These are phyloP conservation scores for Teinopalpus imperialis DNA, from an alignment of 2,888 invertebrate species.

Conservation along the genomic window DNA sequence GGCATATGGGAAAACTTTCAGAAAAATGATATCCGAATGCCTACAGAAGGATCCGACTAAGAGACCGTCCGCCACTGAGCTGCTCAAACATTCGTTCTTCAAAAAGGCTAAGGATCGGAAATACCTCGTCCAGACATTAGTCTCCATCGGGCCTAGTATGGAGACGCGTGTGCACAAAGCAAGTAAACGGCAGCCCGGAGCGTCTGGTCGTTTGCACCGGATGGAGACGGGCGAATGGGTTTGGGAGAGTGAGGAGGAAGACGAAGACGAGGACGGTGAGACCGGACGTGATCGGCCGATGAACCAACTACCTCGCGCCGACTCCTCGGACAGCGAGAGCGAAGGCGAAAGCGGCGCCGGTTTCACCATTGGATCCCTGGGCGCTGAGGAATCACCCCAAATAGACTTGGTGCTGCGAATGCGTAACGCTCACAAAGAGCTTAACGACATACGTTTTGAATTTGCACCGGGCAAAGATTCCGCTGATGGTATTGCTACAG, in stretches of 20 bases:
- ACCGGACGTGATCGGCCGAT: constrained; percentile 82
- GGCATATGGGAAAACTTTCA: constrained; percentile 98
- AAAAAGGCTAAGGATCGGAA: constrained; percentile 98
- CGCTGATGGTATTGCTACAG: constrained; percentile 97
- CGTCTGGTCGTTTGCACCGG: constrained; percentile 92
- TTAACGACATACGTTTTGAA: constrained; percentile 99
- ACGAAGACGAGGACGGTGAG: constrained; percentile 80
- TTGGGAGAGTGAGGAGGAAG: constrained; percentile 98
- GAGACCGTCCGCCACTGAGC: constrained; percentile 97
- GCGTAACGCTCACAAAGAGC: constrained; percentile 94
- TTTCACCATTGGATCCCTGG: constrained; percentile 62
- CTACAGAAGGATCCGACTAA: constrained; percentile 98
- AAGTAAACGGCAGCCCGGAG: constrained; percentile 91
- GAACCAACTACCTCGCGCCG: constrained; percentile 82
- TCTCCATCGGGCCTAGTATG: constrained; percentile 93
- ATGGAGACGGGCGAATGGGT: constrained; percentile 99
- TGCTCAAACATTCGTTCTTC: constrained; percentile 98
- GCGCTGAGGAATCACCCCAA: constrained; percentile 71
- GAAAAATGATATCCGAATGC: constrained; percentile 98
- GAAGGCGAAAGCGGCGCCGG: constrained; percentile 51
- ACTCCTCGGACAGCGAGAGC: constrained; percentile 83
- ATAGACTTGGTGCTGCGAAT: constrained; percentile 94
- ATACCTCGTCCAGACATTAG: constrained; percentile 92
- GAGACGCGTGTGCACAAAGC: constrained; percentile 96
- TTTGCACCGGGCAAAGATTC: constrained; percentile 96